phyloP scores from a whole-genome alignment of 2,888 invertebrate species.

The Lasius fuliginosus region DNA sequence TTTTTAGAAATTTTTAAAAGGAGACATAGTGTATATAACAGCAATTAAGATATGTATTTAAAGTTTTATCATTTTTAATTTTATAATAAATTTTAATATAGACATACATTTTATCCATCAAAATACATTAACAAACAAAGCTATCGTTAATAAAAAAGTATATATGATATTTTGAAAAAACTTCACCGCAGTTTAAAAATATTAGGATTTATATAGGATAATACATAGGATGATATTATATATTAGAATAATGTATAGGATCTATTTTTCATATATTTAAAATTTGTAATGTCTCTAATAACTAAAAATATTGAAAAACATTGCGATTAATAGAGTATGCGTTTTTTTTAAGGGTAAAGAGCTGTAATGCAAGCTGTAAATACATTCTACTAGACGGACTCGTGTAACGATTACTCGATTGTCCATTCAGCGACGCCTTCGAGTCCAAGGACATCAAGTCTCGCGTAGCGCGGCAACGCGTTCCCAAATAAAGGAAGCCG shows the following conservation, averaged over 20 bases:
- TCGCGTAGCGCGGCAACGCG: slow-evolving; percentile 60
- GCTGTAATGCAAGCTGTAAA: not conserved
- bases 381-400: not conserved
- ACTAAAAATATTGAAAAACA: not conserved
- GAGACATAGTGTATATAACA: too few relatives aligned
- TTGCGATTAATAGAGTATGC: not conserved
- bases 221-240: too few relatives aligned
- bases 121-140: not conserved
- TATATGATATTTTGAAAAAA: not conserved
- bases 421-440: slow-evolving; percentile 67
- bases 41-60: too few relatives aligned
- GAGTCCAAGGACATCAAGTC: slow-evolving; percentile 76
- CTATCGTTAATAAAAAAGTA: not conserved
- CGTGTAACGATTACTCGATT: slow-evolving; percentile 66
- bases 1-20: not conserved
- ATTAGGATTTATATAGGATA: not conserved
- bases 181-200: not conserved
- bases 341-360: not conserved
- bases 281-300: too few relatives aligned
- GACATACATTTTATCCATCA: not conserved
- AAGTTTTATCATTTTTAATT: not conserved
- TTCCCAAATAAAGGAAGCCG: slow-evolving; percentile 73
- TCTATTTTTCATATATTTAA: too few relatives aligned
- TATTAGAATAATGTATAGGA: too few relatives aligned
- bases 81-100: not conserved